Evolutionary conservation across 2,888 invertebrate genomes (phyloP).

Genomic region (Morinoia aosen): DNA sequence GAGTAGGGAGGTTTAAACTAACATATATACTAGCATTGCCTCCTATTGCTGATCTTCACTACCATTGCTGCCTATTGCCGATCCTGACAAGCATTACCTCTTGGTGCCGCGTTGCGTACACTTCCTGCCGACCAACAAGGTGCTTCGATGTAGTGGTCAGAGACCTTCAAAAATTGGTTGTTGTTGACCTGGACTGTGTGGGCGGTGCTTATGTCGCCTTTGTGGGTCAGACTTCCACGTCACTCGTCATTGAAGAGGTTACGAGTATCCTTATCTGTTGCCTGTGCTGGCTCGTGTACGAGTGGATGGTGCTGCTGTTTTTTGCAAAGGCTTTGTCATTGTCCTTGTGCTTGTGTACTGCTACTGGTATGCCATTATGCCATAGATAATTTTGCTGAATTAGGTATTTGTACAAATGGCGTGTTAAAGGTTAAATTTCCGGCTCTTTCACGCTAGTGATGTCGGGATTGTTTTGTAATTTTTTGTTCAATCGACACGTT

Average conservation of each 20-base stretch:
- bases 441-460: not conserved
- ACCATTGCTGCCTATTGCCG: no score
- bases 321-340: not conserved
- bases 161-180: no score
- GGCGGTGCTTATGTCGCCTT: no score
- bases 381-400: not conserved
- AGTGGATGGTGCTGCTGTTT: not conserved
- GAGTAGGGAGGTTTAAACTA: no score
- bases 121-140: no score
- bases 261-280: not conserved
- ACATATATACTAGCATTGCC: no score
- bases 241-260: not conserved
- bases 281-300: not conserved
- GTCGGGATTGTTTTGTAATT: not conserved
- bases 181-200: no score
- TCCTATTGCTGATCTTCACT: no score
- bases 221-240: not conserved
- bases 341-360: not conserved
- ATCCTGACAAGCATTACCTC: no score
- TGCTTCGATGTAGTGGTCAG: not conserved
- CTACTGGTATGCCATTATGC: not conserved
- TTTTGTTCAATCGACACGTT: not conserved
- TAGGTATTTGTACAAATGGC: no score
- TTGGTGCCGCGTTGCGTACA: no score
- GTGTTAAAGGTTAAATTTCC: no score